Conservation (phyloP, 1,140 invertebrate species). For the Drosophila nannoptera region DNA sequence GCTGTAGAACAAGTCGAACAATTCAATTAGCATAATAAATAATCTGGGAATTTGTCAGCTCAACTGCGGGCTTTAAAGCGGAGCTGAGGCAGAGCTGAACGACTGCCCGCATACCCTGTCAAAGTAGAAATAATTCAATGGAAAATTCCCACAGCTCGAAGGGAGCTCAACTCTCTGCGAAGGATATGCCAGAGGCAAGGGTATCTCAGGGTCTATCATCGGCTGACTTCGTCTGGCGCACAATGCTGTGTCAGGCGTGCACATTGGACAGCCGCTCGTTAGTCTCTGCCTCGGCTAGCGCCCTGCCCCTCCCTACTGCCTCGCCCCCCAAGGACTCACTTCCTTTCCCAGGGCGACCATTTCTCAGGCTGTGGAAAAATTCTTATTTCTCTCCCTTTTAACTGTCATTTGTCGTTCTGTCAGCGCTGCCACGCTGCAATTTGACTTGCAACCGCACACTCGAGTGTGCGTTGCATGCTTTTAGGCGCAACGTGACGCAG, state of each 20-base stretch:
- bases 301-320: conserved; percentile 4
- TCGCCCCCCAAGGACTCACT: conserved; percentile 17
- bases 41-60: too few relatives aligned
- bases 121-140: too few relatives aligned
- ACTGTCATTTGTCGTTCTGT: conserved; percentile 72
- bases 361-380: conserved; percentile 27
- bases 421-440: conserved; percentile 55
- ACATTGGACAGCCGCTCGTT: conserved; percentile 37
- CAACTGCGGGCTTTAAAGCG: too few relatives aligned
- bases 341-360: conserved; percentile 18
- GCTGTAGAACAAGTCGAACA: too few relatives aligned
- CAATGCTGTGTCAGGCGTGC: conserved; percentile 20
- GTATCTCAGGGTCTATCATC: neutral
- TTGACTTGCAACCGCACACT: conserved; percentile 72
- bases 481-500: conserved; percentile 74
- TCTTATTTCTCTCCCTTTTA: conserved; percentile 39
- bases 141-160: too few relatives aligned
- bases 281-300: conserved; percentile 28
- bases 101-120: too few relatives aligned
- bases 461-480: conserved; percentile 64
- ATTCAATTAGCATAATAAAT: too few relatives aligned
- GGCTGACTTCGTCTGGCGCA: neutral
- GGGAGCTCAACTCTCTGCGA: neutral
- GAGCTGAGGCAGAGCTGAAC: too few relatives aligned
- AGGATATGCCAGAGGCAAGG: neutral